Evolutionary conservation across 2,888 invertebrate species (phyloP), one percentile per base, ranked within the genome.

Genomic region (Drosophila parthenogenetica): DNA sequence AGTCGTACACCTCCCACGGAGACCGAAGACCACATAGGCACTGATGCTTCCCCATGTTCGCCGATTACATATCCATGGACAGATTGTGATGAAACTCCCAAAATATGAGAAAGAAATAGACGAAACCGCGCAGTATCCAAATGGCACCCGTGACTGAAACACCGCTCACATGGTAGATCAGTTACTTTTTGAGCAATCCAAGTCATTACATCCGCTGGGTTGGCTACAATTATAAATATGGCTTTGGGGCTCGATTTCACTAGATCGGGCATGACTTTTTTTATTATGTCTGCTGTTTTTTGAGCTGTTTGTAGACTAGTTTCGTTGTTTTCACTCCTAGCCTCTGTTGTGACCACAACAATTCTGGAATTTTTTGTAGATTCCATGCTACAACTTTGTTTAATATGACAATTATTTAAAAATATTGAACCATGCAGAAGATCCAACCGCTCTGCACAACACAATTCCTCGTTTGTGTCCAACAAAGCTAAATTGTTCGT

Each of bases 11-110:
- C 98, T 2, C 96, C 97, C 3, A 98, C 94, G 90, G 96, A 97
- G 22, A 97, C 97, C 5, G 96, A 95, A 1, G 97, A 97, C 98
- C 98, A 98, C 1, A 98, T 95, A 0, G 97, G 95, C 64, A 98
- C 96, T 79, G 96, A 95, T 25, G 95, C 95, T 80, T 96, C 96
- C 0, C 98, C 98, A 85, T 98, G 98, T 89, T 98, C 98, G 3
- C 98, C 98, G 81, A 98, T 96, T 77, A 98, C 95, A 94, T 95
- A 97, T 0, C 96, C 98, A 83, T 97, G 96, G 75, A 96, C 95
- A 66, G 96, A 96, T 5, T 95, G 94, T 0, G 97, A 94, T 0
- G 97, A 95, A 16, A 97, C 94, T 40, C 94, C 94, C 13, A 98
- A 93, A 73, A 94, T 94, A 90, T 97, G 95, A 0, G 96, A 96